Conservation (phyloP, 2,113 vertebrate species). For the Riparia riparia region DNA sequence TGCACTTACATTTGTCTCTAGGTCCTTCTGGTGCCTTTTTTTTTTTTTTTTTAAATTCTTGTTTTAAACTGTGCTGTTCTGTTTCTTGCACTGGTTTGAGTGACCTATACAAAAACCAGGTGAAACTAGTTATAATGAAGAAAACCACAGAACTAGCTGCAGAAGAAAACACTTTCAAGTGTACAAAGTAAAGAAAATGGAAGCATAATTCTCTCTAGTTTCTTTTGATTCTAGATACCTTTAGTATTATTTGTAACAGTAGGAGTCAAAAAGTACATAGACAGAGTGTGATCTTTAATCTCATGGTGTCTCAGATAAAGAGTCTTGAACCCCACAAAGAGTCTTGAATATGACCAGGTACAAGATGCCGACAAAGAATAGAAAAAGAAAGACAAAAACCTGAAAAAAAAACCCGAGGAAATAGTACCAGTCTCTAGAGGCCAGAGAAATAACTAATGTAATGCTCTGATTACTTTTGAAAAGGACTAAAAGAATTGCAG, state of each 20-base stretch:
- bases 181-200: not conserved
- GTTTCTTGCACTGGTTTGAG: not conserved
- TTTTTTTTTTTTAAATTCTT: not conserved
- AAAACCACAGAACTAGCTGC: not conserved
- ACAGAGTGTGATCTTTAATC: not conserved
- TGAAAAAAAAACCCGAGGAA: constrained; percentile 37
- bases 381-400: not conserved
- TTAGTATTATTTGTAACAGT: not conserved
- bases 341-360: not conserved
- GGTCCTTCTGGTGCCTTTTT: not conserved
- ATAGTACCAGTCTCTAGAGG: not conserved
- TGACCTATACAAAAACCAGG: not conserved
- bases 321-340: not conserved
- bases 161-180: not conserved
- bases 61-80: not conserved
- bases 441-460: constrained; percentile 47
- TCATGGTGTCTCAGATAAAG: not conserved
- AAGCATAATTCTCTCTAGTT: not conserved
- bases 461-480: constrained; percentile 66
- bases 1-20: not conserved
- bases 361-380: not conserved
- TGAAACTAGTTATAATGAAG: not conserved
- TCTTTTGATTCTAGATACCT: not conserved
- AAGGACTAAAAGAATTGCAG: constrained; percentile 66
- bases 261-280: not conserved